A percentile compares a stretch with the other conserved stretches of the same genome.
Evolutionary conservation across 2,797 vertebrate genomes (phyloP).

Genomic region (Adrianichthys oophorus): DNA sequence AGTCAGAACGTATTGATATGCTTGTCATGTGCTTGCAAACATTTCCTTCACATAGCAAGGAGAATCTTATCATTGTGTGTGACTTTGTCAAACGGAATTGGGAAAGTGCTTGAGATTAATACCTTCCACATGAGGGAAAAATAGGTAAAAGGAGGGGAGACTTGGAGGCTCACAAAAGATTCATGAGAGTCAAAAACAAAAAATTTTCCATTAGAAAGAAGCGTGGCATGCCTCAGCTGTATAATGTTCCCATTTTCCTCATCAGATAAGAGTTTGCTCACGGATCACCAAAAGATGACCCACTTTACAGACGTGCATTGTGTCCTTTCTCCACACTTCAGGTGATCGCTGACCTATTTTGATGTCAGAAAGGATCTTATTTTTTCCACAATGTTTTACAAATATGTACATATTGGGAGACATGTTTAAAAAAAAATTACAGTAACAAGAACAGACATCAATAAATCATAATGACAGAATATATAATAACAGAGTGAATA

Average conservation of each 20-base stretch:
- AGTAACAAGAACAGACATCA: no score
- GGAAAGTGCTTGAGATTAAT: constrained; percentile 75
- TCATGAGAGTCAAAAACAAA: constrained; percentile 75
- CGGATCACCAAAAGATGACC: constrained; percentile 49
- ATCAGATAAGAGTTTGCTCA: constrained; percentile 54
- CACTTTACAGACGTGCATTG: constrained; percentile 50
- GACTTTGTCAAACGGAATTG: constrained; percentile 80
- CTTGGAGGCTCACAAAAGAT: constrained; percentile 64
- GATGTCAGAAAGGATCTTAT: constrained; percentile 33
- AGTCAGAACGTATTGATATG: constrained; percentile 72
- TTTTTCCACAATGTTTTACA: constrained; percentile 21
- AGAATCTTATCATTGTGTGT: constrained; percentile 76
- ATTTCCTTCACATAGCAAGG: constrained; percentile 73
- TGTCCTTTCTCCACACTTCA: constrained; percentile 47
- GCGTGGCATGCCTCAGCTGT: constrained; percentile 37
- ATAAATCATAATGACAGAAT: no score
- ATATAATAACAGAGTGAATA: no score
- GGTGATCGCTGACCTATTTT: constrained; percentile 54
- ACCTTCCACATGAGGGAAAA: constrained; percentile 68
- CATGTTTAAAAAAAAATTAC: no score
- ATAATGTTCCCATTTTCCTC: constrained; percentile 27
- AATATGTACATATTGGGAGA: no score
- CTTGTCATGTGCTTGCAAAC: constrained; percentile 62
- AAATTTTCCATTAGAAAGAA: constrained; percentile 65
- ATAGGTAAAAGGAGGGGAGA: constrained; percentile 40